phyloP scores from a whole-genome alignment of 2,888 invertebrate species.

The Orchesella flavescens region DNA sequence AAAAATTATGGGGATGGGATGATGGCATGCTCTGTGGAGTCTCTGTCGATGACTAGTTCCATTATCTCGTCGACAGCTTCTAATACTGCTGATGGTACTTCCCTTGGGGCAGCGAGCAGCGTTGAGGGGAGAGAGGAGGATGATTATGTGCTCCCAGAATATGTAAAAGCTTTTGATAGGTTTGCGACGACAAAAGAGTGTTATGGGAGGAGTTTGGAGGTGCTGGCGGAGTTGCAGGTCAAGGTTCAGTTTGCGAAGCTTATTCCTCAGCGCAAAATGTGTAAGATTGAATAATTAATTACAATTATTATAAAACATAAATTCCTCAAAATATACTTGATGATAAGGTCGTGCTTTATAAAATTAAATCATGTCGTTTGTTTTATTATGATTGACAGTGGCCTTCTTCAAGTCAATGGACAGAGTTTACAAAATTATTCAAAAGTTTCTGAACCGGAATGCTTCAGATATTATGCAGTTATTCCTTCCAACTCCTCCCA shows the following conservation, averaged over 20 bases:
- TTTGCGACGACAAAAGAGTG: slow-evolving; percentile 3
- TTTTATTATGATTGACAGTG: slow-evolving; percentile 17
- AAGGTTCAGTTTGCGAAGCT: slow-evolving; percentile 5
- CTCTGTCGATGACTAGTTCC: slow-evolving; percentile 29
- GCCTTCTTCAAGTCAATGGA: slow-evolving; percentile 40
- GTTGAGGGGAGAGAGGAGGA: not conserved
- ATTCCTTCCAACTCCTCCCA: slow-evolving; percentile 25
- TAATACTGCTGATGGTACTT: not conserved
- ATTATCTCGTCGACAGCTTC: slow-evolving; percentile 12
- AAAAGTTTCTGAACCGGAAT: slow-evolving; percentile 39
- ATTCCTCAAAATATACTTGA: too few relatives aligned
- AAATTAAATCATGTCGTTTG: not conserved
- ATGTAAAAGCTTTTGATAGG: slow-evolving; percentile 26
- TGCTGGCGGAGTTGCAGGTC: slow-evolving; percentile 5
- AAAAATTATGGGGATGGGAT: slow-evolving; percentile 52
- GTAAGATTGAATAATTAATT: slow-evolving; percentile 19
- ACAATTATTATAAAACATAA: not conserved
- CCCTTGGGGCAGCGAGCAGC: not conserved
- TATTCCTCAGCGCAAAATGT: slow-evolving; percentile 36
- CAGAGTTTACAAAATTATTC: slow-evolving; percentile 31
- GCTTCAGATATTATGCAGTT: slow-evolving; percentile 47
- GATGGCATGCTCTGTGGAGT: slow-evolving; percentile 32
- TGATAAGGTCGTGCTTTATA: too few relatives aligned
- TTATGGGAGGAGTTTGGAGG: not conserved
- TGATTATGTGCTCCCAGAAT: slow-evolving; percentile 9